Conservation (phyloP, 2,797 vertebrate species). For the Anisognathus igniventris region DNA sequence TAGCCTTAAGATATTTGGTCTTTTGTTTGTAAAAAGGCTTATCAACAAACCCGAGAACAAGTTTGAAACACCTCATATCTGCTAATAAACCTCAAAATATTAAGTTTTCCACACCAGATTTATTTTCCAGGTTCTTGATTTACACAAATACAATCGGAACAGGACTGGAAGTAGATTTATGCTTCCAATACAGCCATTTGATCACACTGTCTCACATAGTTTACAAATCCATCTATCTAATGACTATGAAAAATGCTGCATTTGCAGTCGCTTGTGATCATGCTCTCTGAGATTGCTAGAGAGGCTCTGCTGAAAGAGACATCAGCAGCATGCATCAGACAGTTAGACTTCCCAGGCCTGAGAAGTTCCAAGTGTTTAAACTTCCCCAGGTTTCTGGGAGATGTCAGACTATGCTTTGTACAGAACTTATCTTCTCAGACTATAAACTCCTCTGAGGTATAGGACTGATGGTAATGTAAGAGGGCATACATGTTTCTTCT, state of each 20-base stretch:
- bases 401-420: background rate
- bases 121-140: background rate
- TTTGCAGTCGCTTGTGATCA: background rate
- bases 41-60: background rate
- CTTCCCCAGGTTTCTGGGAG: background rate
- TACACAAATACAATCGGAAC: background rate
- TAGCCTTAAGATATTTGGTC: background rate
- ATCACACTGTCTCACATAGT: background rate
- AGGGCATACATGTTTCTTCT: background rate
- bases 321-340: background rate
- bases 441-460: background rate
- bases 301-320: background rate
- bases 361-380: background rate
- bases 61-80: background rate
- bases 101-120: background rate
- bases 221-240: constrained; percentile 20
- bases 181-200: background rate
- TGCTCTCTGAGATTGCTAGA: background rate
- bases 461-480: background rate
- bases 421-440: background rate
- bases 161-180: background rate
- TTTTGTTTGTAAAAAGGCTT: background rate
- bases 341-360: background rate
- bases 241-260: background rate
- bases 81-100: background rate